Evolutionary conservation across 2,797 vertebrate genomes (phyloP).

Genomic region (Oreonectes daqikongensis): DNA sequence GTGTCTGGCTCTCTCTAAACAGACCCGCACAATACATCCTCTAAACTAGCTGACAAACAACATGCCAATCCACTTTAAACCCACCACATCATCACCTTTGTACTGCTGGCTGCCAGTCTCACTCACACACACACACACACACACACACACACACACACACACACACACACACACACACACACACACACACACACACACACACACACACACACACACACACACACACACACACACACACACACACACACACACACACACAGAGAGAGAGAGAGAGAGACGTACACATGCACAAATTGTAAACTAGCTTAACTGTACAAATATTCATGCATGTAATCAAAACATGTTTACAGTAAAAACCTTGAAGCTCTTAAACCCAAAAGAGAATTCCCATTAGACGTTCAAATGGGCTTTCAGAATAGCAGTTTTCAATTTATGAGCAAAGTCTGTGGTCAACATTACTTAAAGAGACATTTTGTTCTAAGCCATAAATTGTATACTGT

Average conservation of each 20-base stretch:
- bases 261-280: too few species aligned
- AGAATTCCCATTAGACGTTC: not conserved
- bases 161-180: too few species aligned
- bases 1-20: constrained; percentile 27
- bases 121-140: too few species aligned
- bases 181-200: too few species aligned
- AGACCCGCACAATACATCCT: constrained; percentile 19
- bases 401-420: not conserved
- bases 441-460: not conserved
- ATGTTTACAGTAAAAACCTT: too few species aligned
- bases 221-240: too few species aligned
- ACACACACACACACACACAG: too few species aligned
- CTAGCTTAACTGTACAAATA: too few species aligned
- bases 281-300: too few species aligned
- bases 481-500: not conserved
- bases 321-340: too few species aligned
- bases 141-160: too few species aligned
- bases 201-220: too few species aligned
- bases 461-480: not conserved
- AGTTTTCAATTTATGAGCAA: not conserved
- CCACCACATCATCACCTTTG: constrained; percentile 37
- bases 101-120: constrained; percentile 3
- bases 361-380: not conserved
- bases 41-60: constrained; percentile 43
- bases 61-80: constrained; percentile 36